Evolutionary conservation across 2,888 invertebrate species (phyloP).

Genomic region (Agrochola litura): DNA sequence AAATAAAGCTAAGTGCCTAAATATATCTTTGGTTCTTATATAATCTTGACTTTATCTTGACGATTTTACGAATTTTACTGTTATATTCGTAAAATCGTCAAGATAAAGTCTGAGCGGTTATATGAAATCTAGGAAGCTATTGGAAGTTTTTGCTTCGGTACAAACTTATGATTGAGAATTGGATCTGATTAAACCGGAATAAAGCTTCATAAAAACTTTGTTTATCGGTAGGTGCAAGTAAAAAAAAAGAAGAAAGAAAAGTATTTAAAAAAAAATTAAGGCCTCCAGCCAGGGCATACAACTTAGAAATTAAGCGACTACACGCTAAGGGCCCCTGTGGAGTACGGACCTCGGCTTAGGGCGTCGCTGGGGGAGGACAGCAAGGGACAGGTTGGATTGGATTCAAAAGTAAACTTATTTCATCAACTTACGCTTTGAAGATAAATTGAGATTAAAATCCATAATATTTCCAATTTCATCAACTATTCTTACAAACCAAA

Average conservation of each 20-base stretch:
- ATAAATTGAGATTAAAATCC: not conserved
- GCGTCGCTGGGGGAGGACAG: too few species aligned
- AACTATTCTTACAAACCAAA: conserved; percentile 9
- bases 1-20: not conserved
- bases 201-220: not conserved
- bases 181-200: not conserved
- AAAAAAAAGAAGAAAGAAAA: too few species aligned
- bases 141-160: not conserved
- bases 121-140: not conserved
- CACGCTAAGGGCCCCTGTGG: too few species aligned
- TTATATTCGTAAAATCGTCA: not conserved
- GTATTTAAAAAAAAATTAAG: too few species aligned
- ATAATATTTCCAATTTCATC: not conserved
- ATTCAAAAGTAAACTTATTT: too few species aligned
- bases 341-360: too few species aligned
- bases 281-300: too few species aligned
- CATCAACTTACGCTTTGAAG: not conserved
- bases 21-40: not conserved
- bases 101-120: not conserved
- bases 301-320: too few species aligned
- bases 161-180: conserved; percentile 15
- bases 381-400: too few species aligned
- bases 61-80: not conserved
- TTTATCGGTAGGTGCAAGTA: too few species aligned
- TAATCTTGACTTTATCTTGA: not conserved